Base-by-base conservation (phyloP, 2,888 invertebrate species). In the Eutolmus rufibarbis region DNA sequence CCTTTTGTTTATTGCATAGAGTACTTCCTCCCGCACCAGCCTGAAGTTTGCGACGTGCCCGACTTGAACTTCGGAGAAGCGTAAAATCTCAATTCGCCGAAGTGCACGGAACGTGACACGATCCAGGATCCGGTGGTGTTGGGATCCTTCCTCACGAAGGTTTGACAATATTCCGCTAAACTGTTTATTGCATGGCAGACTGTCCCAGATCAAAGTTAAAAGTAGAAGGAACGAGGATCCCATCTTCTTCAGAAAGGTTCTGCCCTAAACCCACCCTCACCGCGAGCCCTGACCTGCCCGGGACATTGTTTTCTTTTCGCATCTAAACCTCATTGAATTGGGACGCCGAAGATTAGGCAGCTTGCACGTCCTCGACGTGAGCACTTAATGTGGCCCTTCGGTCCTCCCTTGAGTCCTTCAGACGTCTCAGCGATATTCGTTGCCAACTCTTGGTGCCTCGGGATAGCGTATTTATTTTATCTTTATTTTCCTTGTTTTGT, bases 71-170 rank as follows among this genome's bases (percentile, higher is more conserved):
- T 40, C 43, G 23, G 16, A 37, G 16, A n/a, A 76, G 40, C 76
- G 34, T 78, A 43, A 78, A 78, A 78, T 78, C 78, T 78, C 78
- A 78, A 78, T 78, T 78, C 78, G 43, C 37, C 43, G 43, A 78
- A 78, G 43, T 78, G 37, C 43, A 78, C 37, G n/a, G 14, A 19
- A 78, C 43, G 78, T 78, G 78, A 46, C 43, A 78, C 43, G 14
- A 76, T 37, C 40, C 40, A 12, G 14, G 28, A 66, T 66, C 19
- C 19, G 66, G 28, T 66, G 12, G 28, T 12, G 0, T 76, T n/a
- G 28, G 37, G 19, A 16, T 14, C 77, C 40, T n/a, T 37, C 3
- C n/a, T 16, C n/a, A 56, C 66, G 28, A 66, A 19, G 23, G 43
- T 43, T 43, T 37, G 78, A 43, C 78, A 40, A 78, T 40, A 78